Evolutionary conservation across 2,113 vertebrate species (phyloP), one percentile per base, ranked within the genome.

Genomic region (Hoplias malabaricus): DNA sequence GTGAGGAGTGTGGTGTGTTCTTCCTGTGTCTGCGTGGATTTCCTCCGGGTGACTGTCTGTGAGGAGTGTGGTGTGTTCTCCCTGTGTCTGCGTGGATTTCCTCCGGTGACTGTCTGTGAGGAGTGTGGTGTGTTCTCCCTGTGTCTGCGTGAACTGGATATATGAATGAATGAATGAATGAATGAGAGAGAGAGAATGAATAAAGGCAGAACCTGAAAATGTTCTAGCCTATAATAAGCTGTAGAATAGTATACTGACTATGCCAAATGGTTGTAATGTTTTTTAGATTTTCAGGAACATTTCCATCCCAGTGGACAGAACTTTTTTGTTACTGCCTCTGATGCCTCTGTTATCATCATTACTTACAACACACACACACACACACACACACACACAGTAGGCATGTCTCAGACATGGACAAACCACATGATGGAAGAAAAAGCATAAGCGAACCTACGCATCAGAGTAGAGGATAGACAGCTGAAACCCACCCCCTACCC

Each of bases 321-420:
- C 38, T 14, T 29, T 14, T 29, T 38, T n/a, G 38, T 67, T 38
- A 59, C 33, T 25, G 54, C 42, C 27, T 59, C 50, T n/a, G 42
- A 5, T 19, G 48, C 56, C 50, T 21, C 68, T 78, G 76, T 42
- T 78, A 43, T 27, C 29, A 54, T 57, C 67, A 53, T 80, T 42
- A 75, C 53, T 69, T 50, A 54, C 16, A 25, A 48, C 40, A 67
- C 65, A 69, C 66, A 68, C 66, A 68, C 66, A 68, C 23, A 27
- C 23, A 25, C 42, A 34, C 42, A 63, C 23, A 73, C 31, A 25
- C 23, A 53, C 21, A 40, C 31, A 63, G 3, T 11, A 42, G 21
- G 27, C 27, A 70, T 27, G 10, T 1, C 12, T 46, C 57, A 70
- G 57, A 69, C 31, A 73, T 68, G 42, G 21, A 82, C 33, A 71